Evolutionary conservation across 2,888 invertebrate species (phyloP).

Genomic region (Endotricha flammealis): DNA sequence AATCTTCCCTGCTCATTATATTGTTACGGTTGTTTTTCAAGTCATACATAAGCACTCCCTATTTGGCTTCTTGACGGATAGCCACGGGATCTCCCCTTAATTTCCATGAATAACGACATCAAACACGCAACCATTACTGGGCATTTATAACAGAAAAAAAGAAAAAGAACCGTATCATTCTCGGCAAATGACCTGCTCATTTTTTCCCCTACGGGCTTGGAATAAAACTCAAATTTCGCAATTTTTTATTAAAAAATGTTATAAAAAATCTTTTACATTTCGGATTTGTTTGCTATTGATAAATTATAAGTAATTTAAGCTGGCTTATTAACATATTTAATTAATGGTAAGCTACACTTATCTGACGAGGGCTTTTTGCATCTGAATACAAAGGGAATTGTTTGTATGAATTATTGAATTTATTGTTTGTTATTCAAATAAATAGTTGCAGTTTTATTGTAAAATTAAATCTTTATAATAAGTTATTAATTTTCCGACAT

Average conservation of each 20-base stretch:
- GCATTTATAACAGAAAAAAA: slow-evolving; percentile 32
- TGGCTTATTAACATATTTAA: background rate
- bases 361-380: too few relatives aligned
- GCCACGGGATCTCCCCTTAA: slow-evolving; percentile 26
- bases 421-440: too few relatives aligned
- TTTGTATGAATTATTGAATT: too few relatives aligned
- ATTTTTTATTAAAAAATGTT: slow-evolving; percentile 53
- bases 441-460: too few relatives aligned
- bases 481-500: too few relatives aligned
- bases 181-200: slow-evolving; percentile 31
- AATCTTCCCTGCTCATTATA: slow-evolving; percentile 3
- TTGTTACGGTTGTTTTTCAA: slow-evolving; percentile 11
- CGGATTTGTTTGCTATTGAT: slow-evolving; percentile 4
- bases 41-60: slow-evolving; percentile 15
- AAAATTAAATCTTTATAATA: too few relatives aligned
- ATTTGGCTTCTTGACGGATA: slow-evolving; percentile 28
- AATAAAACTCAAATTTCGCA: slow-evolving; percentile 58
- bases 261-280: slow-evolving; percentile 33
- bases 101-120: slow-evolving; percentile 45
- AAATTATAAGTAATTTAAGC: background rate
- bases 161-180: slow-evolving; percentile 30
- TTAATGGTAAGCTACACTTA: background rate
- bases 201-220: slow-evolving; percentile 27
- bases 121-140: slow-evolving; percentile 43
- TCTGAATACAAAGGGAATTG: too few relatives aligned